A percentile compares a stretch with the other conserved stretches of the same genome.
Conservation (phyloP, 2,888 invertebrate genomes). For the Acleris cristana region DNA sequence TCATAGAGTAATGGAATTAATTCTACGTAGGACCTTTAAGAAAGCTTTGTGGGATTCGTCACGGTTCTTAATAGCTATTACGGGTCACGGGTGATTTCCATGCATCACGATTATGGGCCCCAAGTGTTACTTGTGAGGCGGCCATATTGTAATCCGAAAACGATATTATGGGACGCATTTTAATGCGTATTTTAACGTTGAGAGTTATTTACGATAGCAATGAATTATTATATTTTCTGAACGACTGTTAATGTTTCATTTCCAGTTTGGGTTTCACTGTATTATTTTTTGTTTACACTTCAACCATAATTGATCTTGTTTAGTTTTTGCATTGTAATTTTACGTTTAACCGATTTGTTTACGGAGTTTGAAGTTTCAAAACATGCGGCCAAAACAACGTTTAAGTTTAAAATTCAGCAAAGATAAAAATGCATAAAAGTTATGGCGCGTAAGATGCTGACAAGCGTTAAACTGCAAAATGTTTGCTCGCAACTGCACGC, state of each 20-base stretch:
- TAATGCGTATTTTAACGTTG: conserved; percentile 9
- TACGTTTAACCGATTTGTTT: too few species aligned
- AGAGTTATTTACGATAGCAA: not conserved
- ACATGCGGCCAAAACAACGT: not conserved
- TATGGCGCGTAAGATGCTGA: conserved; percentile 24
- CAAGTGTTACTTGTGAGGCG: conserved; percentile 33
- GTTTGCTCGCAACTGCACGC: conserved; percentile 10
- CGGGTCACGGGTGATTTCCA: conserved; percentile 38
- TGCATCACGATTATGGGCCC: conserved; percentile 36
- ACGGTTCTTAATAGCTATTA: conserved; percentile 38
- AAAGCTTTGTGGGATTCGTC: conserved; percentile 39
- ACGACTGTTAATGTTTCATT: too few species aligned
- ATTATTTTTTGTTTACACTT: too few species aligned
- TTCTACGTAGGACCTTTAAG: conserved; percentile 51
- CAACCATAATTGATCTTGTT: too few species aligned
- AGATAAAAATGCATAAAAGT: conserved; percentile 14
- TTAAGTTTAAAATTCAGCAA: conserved; percentile 18
- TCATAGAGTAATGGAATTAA: conserved; percentile 59
- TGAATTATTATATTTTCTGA: not conserved
- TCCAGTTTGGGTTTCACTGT: too few species aligned
- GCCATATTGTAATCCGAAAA: conserved; percentile 16
- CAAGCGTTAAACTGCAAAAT: conserved; percentile 28
- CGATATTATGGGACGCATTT: conserved; percentile 16
- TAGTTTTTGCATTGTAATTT: too few species aligned
- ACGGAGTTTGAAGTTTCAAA: too few species aligned